Base-by-base conservation (phyloP, 2,888 invertebrate species). In the Nemapogon koenigi region DNA sequence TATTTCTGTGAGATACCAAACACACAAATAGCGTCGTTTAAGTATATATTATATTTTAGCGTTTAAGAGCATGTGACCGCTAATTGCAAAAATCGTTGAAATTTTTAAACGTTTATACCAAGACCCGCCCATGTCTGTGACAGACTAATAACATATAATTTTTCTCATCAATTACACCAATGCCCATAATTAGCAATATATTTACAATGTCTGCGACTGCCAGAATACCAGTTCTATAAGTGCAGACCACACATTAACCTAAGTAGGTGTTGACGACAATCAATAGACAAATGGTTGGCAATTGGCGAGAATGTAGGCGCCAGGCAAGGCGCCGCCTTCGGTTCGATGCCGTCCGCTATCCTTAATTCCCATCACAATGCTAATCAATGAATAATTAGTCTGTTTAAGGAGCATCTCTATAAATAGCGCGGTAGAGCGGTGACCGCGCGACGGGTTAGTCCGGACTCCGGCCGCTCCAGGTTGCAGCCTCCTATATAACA, bases 361-460 rank as follows among this genome's bases (percentile, higher is more conserved):
- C 75, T 62, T 72, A 75, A 78, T 75, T 76, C 75, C 75, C 33
- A 33, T 71, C 65, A 73, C 72, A 70, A 73, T 72, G 72, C 76
- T 78, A 78, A 78, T 78, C 76, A 78, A 76, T 78, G 76, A 78
- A 78, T 78, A 78, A 78, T 78, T 78, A 78, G 75, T 78, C 76
- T 78, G 76, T 76, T 78, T 76, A 76, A 78, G 78, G 76, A 72
- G 71, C 70, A 75, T 68, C 67, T 78, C 76, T 78, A 78, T 76
- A 76, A 76, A 78, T 78, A 78, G 75, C 70, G 59, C 62, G 71
- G 70, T 76, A 75, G 78, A 76, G 73, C 78, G 78, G 73, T 78
- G 78, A 76, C 76, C 76, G 75, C 78, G 73, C 68, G 76, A 72
- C 73, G 70, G 73, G 72, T 73, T 73, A 73, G 72, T 71, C 72